Conservation (phyloP, 2,113 vertebrate genomes). For the Sorex araneus region DNA sequence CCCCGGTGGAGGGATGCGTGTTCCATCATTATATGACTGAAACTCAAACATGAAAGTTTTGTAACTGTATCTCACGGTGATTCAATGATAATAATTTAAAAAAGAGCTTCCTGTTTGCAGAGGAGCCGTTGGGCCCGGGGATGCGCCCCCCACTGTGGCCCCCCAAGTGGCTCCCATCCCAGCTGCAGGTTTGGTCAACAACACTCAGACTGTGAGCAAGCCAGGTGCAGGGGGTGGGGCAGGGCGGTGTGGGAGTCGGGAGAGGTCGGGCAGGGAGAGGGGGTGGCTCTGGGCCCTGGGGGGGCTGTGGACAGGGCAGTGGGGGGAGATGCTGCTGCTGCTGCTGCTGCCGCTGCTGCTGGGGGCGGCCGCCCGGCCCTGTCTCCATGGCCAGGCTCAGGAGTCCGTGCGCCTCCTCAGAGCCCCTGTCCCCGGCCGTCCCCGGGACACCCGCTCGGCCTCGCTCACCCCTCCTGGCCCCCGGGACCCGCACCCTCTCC, state of each 20-base stretch:
- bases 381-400: conserved; percentile 74
- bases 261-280: not conserved
- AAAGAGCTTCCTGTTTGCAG: no score
- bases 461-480: not conserved
- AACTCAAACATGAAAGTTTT: no score
- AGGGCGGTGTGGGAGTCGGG: not conserved
- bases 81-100: no score
- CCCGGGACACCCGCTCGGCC: conserved; percentile 29
- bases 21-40: no score
- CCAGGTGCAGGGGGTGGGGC: not conserved
- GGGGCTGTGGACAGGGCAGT: not conserved
- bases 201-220: conserved; percentile 7
- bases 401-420: conserved; percentile 68
- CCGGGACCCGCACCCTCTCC: conserved; percentile 55
- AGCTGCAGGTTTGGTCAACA: conserved; percentile 61
- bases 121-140: no score
- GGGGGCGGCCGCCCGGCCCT: conserved; percentile 15
- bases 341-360: conserved; percentile 42
- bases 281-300: not conserved
- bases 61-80: no score
- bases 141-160: no score
- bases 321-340: not conserved
- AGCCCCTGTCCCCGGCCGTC: not conserved
- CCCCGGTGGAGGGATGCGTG: no score
- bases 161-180: no score